These are phyloP conservation scores for Rallus crepitans DNA, from an alignment of 2,797 vertebrate genomes.

Conservation along the genomic window DNA sequence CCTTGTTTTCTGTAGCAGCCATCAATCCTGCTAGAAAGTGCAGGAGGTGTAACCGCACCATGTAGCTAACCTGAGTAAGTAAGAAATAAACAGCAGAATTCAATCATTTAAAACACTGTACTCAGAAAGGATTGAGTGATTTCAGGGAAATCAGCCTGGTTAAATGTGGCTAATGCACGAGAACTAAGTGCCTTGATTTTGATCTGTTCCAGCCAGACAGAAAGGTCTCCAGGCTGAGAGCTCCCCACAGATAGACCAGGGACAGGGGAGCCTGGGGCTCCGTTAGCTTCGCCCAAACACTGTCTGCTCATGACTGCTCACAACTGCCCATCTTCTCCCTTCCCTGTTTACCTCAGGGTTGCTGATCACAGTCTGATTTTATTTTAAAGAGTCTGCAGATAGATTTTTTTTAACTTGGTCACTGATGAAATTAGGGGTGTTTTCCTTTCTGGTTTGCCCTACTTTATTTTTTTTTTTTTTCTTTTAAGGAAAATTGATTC, in stretches of 20 bases:
- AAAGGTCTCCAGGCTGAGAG: background rate
- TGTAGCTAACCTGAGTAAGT: background rate
- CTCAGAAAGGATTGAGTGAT: background rate
- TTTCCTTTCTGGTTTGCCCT: background rate
- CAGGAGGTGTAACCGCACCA: background rate
- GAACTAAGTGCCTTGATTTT: background rate
- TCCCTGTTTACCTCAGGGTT: background rate
- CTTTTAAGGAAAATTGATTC: background rate
- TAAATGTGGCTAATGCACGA: background rate
- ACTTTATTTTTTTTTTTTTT: background rate
- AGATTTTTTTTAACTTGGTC: background rate
- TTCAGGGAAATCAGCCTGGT: background rate
- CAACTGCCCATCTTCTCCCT: background rate
- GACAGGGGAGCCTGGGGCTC: background rate
- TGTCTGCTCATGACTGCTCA: accelerated
- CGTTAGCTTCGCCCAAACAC: background rate
- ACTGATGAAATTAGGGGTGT: background rate
- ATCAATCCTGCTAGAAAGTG: background rate
- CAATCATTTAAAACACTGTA: background rate
- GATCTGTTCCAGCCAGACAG: background rate
- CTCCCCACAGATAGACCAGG: background rate
- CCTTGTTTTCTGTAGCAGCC: background rate
- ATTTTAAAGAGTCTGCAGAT: background rate
- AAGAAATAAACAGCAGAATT: background rate
- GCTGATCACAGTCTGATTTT: background rate